Conservation (phyloP, 2,888 invertebrate species). For the Micropterix aruncella region DNA sequence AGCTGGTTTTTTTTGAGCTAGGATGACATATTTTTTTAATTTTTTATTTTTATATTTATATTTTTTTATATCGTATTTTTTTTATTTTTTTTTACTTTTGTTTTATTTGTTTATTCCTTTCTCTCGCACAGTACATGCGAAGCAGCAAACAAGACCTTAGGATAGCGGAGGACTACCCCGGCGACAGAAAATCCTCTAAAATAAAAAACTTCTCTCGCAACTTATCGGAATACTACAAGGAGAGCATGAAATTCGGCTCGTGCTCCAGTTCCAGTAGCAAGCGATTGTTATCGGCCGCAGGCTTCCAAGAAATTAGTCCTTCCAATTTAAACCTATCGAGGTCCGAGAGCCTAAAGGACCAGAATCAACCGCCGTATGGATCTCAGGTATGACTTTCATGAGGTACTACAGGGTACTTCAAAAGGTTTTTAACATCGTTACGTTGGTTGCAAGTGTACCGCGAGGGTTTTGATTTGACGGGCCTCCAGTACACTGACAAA, state of each 20-base stretch:
- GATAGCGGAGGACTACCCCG: conserved; percentile 6
- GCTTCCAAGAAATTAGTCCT: conserved; percentile 10
- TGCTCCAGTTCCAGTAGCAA: conserved; percentile 35
- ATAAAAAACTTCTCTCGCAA: conserved; percentile 28
- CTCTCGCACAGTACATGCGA: not conserved
- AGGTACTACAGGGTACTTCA: too few relatives aligned
- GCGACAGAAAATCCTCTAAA: conserved; percentile 17
- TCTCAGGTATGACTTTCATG: too few relatives aligned
- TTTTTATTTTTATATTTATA: too few relatives aligned
- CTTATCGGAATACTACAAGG: conserved; percentile 33
- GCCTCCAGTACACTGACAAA: too few relatives aligned
- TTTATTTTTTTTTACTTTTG: too few relatives aligned
- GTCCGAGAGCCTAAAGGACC: conserved; percentile 34
- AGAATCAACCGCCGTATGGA: conserved; percentile 17
- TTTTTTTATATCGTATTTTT: too few relatives aligned
- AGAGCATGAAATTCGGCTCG: conserved; percentile 34
- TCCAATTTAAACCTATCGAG: conserved; percentile 27
- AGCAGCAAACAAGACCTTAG: conserved; percentile 3
- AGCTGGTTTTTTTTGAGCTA: too few relatives aligned
- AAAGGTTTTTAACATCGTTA: too few relatives aligned
- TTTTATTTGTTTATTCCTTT: too few relatives aligned
- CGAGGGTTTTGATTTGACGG: too few relatives aligned
- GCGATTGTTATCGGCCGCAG: conserved; percentile 26
- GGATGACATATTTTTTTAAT: too few relatives aligned
- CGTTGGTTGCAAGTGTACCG: too few relatives aligned